Conservation (phyloP, 2,888 invertebrate genomes). For the Nemapogon koenigi region DNA sequence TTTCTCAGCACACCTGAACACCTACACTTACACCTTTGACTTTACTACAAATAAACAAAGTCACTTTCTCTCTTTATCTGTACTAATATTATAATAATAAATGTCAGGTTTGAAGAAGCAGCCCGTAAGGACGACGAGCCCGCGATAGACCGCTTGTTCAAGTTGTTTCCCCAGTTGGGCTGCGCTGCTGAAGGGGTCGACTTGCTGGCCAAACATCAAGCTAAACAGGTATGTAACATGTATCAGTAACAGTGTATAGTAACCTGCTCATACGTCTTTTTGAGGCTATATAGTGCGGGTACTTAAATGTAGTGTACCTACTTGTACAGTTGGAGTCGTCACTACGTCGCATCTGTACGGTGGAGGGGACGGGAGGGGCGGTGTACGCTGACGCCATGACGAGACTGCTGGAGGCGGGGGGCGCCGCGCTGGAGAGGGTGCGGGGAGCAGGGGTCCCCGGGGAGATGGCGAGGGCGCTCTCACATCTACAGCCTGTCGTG, state of each 20-base stretch:
- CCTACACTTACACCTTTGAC: neutral
- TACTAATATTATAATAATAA: slow-evolving; percentile 10
- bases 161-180: slow-evolving; percentile 94
- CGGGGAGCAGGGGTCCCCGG: slow-evolving; percentile 18
- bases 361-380: slow-evolving; percentile 16
- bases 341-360: slow-evolving; percentile 29
- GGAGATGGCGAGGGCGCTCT: slow-evolving; percentile 16
- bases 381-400: slow-evolving; percentile 45
- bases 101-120: slow-evolving; percentile 86
- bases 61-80: too few relatives aligned
- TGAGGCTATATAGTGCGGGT: too few relatives aligned
- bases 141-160: slow-evolving; percentile 93
- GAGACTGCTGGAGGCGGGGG: slow-evolving; percentile 40
- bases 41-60: neutral
- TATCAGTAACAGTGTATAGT: neutral
- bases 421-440: slow-evolving; percentile 24
- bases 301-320: too few relatives aligned
- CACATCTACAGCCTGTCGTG: slow-evolving; percentile 32
- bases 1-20: too few relatives aligned
- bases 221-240: slow-evolving; percentile 75
- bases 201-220: slow-evolving; percentile 86
- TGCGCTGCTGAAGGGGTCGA: slow-evolving; percentile 89
- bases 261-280: neutral
- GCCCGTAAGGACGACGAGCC: slow-evolving; percentile 86
- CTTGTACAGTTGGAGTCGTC: slow-evolving; percentile 32